Conservation (phyloP, 2,113 vertebrate genomes). For the Dasyurus viverrinus region DNA sequence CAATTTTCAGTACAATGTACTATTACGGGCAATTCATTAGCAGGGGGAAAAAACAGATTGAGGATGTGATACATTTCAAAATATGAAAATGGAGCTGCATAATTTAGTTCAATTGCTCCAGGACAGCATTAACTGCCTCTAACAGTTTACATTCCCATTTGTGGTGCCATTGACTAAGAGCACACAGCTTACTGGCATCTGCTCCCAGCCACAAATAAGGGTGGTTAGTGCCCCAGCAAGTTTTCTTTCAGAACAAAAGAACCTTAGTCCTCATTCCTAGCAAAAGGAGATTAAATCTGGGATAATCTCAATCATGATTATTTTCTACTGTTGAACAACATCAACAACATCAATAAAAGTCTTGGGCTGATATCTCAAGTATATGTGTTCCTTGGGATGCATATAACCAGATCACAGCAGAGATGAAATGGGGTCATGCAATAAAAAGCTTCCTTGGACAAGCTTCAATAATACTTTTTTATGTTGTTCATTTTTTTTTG, state of each 20-base stretch:
- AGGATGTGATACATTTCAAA: constrained; percentile 32
- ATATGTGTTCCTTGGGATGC: not conserved
- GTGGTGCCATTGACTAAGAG: constrained; percentile 59
- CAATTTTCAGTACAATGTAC: constrained; percentile 19
- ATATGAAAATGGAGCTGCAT: not conserved
- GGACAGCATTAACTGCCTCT: constrained; percentile 46
- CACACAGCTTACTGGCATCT: constrained; percentile 62
- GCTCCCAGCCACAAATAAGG: constrained; percentile 44
- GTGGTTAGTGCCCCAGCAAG: constrained; percentile 23
- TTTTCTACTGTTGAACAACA: constrained; percentile 30
- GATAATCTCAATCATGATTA: not conserved
- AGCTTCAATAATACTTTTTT: not conserved
- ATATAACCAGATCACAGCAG: not conserved
- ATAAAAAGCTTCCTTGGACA: not conserved
- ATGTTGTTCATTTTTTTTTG: not conserved
- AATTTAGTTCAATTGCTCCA: constrained; percentile 59
- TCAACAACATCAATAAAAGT: not conserved
- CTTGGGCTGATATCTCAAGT: not conserved
- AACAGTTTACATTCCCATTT: constrained; percentile 50
- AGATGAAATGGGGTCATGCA: not conserved
- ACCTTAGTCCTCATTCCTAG: not conserved
- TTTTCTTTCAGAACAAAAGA: constrained; percentile 28
- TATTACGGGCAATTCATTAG: constrained; percentile 53
- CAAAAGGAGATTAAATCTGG: constrained; percentile 26
- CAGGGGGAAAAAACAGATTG: constrained; percentile 55